A percentile compares a stretch with the other conserved stretches of the same genome.
Conservation (phyloP, 2,888 invertebrate genomes). For the Apamea crenata region DNA sequence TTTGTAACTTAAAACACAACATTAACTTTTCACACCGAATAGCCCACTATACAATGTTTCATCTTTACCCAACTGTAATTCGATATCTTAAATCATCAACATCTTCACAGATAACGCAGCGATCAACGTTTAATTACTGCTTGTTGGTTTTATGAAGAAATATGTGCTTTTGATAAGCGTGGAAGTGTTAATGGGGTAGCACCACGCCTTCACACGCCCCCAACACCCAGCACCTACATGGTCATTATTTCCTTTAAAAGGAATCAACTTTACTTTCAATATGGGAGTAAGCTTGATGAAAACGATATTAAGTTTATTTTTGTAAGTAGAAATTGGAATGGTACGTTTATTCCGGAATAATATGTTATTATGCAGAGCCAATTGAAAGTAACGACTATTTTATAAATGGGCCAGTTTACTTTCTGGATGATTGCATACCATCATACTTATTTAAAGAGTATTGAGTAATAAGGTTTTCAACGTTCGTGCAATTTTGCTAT, state of each 20-base stretch:
- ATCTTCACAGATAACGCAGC: slow-evolving; percentile 41
- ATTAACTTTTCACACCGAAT: slow-evolving; percentile 19
- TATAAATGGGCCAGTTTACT: slow-evolving; percentile 9
- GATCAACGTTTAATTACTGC: slow-evolving; percentile 61
- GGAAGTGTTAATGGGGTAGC: slow-evolving; percentile 70
- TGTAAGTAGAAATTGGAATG: background rate
- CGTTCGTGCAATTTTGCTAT: slow-evolving; percentile 21
- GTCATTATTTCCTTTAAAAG: slow-evolving; percentile 48
- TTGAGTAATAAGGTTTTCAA: slow-evolving; percentile 37
- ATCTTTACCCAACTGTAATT: slow-evolving; percentile 1
- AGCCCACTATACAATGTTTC: background rate
- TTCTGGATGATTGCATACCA: slow-evolving; percentile 23
- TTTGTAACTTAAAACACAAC: slow-evolving; percentile 9
- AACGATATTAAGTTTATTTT: background rate
- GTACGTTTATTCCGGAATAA: background rate
- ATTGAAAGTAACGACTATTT: background rate
- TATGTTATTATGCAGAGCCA: background rate
- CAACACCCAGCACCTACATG: slow-evolving; percentile 52
- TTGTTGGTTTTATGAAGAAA: slow-evolving; percentile 72
- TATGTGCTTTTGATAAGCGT: slow-evolving; percentile 77
- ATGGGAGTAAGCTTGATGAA: background rate
- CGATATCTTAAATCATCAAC: slow-evolving; percentile 41
- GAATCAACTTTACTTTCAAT: slow-evolving; percentile 17
- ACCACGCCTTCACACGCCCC: slow-evolving; percentile 82
- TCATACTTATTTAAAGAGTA: slow-evolving; percentile 13